Percentiles rank a stretch among this genome's conserved stretches.
These are phyloP conservation scores for Lepidocyrtoides sp. DNA, from an alignment of 2,888 invertebrate species.

Conservation along the genomic window DNA sequence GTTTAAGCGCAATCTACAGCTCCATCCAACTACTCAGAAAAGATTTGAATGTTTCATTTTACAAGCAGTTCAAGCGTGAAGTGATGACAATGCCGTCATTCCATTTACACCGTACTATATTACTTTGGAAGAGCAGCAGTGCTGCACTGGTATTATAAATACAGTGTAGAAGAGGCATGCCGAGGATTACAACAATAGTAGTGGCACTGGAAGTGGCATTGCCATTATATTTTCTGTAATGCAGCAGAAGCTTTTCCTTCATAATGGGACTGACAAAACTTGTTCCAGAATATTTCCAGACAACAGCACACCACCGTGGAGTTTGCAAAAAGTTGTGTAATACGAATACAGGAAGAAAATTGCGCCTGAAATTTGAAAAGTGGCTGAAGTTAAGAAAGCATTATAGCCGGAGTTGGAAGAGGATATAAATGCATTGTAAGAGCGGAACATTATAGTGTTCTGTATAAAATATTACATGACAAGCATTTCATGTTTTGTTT, in stretches of 20 bases:
- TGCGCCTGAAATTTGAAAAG: neutral
- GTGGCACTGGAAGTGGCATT: neutral
- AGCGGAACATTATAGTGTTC: no score
- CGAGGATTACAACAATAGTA: neutral
- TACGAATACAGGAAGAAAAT: conserved; percentile 34
- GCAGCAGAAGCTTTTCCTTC: neutral
- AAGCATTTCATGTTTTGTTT: conserved; percentile 17
- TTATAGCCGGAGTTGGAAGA: neutral
- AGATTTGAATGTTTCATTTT: conserved; percentile 19
- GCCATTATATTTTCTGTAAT: neutral
- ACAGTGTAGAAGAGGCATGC: neutral
- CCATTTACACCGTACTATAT: neutral
- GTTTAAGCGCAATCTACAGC: neutral
- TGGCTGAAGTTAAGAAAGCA: neutral
- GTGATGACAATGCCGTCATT: neutral
- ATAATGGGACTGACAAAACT: conserved; percentile 39
- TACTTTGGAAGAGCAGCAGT: neutral
- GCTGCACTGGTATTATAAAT: neutral
- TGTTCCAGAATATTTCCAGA: conserved; percentile 16
- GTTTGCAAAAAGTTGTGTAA: conserved; percentile 49
- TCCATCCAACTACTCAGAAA: conserved; percentile 19
- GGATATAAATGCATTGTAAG: no score
- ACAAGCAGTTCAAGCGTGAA: neutral
- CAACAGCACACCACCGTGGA: conserved; percentile 14
- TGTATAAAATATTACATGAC: conserved; percentile 26